A percentile compares a stretch with the other conserved stretches of the same genome.
These are phyloP conservation scores for Linepithema humile DNA, from an alignment of 1,140 invertebrate genomes.

Conservation along the genomic window DNA sequence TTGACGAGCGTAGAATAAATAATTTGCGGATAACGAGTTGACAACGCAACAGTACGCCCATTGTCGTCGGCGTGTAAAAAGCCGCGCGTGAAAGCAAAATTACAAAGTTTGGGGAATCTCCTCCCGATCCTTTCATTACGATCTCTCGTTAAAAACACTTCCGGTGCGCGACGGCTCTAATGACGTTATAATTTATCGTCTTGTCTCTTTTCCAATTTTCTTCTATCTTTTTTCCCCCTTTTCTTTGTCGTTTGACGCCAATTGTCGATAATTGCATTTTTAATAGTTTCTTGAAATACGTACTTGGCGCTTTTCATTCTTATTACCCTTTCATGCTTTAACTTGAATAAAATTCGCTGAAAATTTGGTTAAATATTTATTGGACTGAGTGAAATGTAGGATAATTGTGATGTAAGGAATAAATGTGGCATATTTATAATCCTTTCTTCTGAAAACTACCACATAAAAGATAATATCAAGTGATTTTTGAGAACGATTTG, in stretches of 20 bases:
- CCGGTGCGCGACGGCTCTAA: background rate
- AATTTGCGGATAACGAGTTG: constrained; percentile 38
- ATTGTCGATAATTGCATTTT: background rate
- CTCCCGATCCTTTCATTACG: background rate
- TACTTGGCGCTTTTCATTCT: background rate
- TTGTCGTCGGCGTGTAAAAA: constrained; percentile 19
- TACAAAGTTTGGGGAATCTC: background rate
- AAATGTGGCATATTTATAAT: constrained; percentile 18
- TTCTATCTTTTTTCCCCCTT: background rate
- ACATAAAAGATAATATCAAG: background rate
- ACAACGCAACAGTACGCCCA: background rate
- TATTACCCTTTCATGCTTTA: constrained; percentile 6
- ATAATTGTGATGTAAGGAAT: background rate
- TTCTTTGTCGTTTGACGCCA: background rate
- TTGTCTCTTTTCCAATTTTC: background rate
- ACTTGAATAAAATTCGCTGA: background rate
- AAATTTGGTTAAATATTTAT: constrained; percentile 4
- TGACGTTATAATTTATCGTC: background rate
- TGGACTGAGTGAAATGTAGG: background rate
- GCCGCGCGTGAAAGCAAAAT: background rate
- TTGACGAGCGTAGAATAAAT: constrained; percentile 50
- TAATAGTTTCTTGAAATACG: background rate
- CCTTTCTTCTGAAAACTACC: background rate
- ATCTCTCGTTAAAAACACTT: constrained; percentile 11
- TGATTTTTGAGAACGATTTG: constrained; percentile 1